phyloP scores from a whole-genome alignment of 1,140 invertebrate species.

The Druon quercuslanigerum region DNA sequence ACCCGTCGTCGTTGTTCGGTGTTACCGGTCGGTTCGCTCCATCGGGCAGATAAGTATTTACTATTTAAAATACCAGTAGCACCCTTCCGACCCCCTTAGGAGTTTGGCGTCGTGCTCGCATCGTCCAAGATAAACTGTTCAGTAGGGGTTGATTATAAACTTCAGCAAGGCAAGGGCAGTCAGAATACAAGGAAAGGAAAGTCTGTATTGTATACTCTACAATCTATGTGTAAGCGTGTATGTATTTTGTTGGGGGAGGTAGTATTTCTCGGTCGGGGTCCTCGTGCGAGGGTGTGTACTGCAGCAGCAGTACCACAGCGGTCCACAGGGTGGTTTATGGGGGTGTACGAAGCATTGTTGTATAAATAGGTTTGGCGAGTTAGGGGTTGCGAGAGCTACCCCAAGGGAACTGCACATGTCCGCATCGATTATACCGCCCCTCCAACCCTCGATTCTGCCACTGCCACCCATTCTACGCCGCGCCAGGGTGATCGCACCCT shows the following conservation, averaged over 20 bases:
- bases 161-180: neutral
- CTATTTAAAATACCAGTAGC: constrained; percentile 74
- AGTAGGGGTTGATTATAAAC: constrained; percentile 67
- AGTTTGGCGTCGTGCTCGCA: constrained; percentile 39
- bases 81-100: constrained; percentile 48
- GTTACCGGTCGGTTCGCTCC: constrained; percentile 40
- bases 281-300: constrained; percentile 51
- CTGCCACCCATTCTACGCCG: constrained; percentile 41
- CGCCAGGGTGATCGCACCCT: constrained; percentile 50
- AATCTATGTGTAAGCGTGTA: neutral
- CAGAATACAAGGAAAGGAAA: neutral
- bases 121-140: constrained; percentile 71
- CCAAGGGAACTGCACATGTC: constrained; percentile 76
- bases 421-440: constrained; percentile 75
- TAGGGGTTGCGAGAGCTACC: constrained; percentile 73
- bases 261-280: constrained; percentile 43
- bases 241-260: constrained; percentile 46
- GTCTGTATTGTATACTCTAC: constrained; percentile 47
- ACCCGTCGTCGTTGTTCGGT: constrained; percentile 51
- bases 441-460: constrained; percentile 38
- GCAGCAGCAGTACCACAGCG: constrained; percentile 57
- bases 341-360: constrained; percentile 74
- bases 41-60: constrained; percentile 71
- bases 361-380: constrained; percentile 77
- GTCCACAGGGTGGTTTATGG: constrained; percentile 73